Evolutionary conservation across 1,140 invertebrate species (phyloP).

Genomic region (Phortica variegata): DNA sequence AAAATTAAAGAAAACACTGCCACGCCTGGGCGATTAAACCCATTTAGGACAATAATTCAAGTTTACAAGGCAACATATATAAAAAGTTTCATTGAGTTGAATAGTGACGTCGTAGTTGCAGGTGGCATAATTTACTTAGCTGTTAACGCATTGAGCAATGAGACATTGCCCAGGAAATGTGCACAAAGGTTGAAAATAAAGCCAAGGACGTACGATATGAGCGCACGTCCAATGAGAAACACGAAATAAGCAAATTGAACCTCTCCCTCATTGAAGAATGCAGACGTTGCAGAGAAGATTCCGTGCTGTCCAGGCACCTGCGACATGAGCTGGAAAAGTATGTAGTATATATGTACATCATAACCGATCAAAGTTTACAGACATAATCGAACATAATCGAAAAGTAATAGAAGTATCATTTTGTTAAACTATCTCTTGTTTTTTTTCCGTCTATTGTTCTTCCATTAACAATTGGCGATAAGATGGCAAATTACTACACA

Average conservation of each 20-base stretch:
- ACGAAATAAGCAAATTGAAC: slow-evolving; percentile 40
- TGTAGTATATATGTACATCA: slow-evolving; percentile 15
- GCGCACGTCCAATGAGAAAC: slow-evolving; percentile 30
- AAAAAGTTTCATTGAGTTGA: too few species aligned
- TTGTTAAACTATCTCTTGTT: too few species aligned
- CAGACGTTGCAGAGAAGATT: slow-evolving; percentile 41
- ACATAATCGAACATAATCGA: background rate
- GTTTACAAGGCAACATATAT: too few species aligned
- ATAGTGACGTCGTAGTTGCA: too few species aligned
- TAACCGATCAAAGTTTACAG: background rate
- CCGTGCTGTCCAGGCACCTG: slow-evolving; percentile 38
- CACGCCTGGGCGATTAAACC: too few species aligned
- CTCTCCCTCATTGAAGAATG: slow-evolving; percentile 49
- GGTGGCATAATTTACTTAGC: background rate
- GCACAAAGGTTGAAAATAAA: slow-evolving; percentile 39
- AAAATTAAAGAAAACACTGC: too few species aligned
- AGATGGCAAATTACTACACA: slow-evolving; percentile 9
- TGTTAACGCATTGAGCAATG: slow-evolving; percentile 30
- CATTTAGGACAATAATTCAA: too few species aligned
- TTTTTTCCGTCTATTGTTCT: too few species aligned
- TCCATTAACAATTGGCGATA: too few species aligned
- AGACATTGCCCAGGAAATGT: slow-evolving; percentile 39
- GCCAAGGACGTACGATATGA: slow-evolving; percentile 38
- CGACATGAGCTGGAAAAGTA: slow-evolving; percentile 53
- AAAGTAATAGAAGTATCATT: too few species aligned